Percentiles rank a stretch among this genome's conserved stretches.
Conservation (phyloP, 2,113 vertebrate species). For the Neofelis nebulosa region DNA sequence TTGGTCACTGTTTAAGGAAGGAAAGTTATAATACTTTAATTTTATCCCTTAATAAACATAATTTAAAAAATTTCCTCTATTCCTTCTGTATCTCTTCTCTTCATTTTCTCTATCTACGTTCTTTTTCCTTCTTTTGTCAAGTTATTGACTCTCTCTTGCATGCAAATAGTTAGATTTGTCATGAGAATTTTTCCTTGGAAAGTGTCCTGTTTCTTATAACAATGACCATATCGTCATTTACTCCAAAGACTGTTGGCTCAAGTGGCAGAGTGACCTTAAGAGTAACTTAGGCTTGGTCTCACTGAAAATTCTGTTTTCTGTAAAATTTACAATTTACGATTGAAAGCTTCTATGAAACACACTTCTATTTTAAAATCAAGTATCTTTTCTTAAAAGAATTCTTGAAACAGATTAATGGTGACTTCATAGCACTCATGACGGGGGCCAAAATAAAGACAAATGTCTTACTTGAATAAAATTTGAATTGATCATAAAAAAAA, state of each 20-base stretch:
- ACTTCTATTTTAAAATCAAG: conserved; percentile 67
- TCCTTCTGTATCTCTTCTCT: background rate
- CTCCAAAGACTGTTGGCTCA: conserved; percentile 41
- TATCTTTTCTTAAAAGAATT: conserved; percentile 60
- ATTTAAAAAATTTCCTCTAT: background rate
- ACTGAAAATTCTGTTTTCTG: conserved; percentile 51
- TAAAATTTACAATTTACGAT: conserved; percentile 64
- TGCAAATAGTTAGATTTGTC: background rate
- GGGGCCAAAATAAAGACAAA: conserved; percentile 72
- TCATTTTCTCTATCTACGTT: background rate
- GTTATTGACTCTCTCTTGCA: background rate
- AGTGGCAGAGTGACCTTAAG: conserved; percentile 52
- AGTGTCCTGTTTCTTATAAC: conserved; percentile 14
- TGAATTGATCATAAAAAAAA: conserved; percentile 59
- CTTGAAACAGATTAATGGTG: conserved; percentile 65
- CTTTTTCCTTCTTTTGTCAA: background rate
- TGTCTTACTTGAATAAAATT: conserved; percentile 64
- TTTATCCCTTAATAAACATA: background rate
- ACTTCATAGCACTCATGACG: conserved; percentile 52
- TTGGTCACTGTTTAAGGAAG: background rate
- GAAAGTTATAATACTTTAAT: background rate
- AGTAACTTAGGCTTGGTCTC: conserved; percentile 6
- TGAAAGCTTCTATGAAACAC: conserved; percentile 65
- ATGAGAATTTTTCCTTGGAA: conserved; percentile 34
- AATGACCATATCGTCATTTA: conserved; percentile 29